Conservation (phyloP, 2,113 vertebrate genomes). For the Sorex fumeus region DNA sequence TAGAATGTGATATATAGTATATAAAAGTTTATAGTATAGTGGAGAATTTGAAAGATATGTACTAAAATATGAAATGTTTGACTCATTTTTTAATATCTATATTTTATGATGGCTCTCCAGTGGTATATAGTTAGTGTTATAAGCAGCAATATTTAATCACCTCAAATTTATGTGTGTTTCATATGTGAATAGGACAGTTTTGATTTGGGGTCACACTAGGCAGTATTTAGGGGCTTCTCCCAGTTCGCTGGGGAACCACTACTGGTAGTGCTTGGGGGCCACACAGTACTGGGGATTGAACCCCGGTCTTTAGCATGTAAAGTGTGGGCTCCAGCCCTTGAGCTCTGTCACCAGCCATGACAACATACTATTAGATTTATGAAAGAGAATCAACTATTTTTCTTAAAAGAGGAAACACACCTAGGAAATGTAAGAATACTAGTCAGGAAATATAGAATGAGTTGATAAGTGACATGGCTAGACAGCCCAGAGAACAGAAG, state of each 20-base stretch:
- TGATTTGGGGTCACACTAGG: too few species aligned
- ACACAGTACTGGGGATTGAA: too few species aligned
- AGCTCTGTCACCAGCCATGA: neutral
- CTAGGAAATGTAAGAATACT: neutral
- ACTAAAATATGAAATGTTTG: neutral
- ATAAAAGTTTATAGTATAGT: neutral
- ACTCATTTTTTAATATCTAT: neutral
- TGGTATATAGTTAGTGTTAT: neutral
- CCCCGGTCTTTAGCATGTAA: too few species aligned
- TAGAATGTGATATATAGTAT: neutral
- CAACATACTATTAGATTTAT: constrained; percentile 16
- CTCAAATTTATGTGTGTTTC: neutral
- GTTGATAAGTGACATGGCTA: neutral
- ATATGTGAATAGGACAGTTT: neutral
- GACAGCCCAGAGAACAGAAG: neutral
- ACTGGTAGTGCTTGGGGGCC: too few species aligned
- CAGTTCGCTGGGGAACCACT: too few species aligned
- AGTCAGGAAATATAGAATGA: neutral
- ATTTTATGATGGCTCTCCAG: neutral
- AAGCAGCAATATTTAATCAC: constrained; percentile 21
- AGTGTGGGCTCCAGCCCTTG: too few species aligned
- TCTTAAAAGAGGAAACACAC: neutral
- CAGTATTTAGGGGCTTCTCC: too few species aligned
- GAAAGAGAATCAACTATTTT: neutral
- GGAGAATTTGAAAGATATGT: neutral